Percentiles rank a stretch among this genome's conserved stretches.
Evolutionary conservation across 2,888 invertebrate species (phyloP).

Genomic region (Lasioglossum pauxillum): DNA sequence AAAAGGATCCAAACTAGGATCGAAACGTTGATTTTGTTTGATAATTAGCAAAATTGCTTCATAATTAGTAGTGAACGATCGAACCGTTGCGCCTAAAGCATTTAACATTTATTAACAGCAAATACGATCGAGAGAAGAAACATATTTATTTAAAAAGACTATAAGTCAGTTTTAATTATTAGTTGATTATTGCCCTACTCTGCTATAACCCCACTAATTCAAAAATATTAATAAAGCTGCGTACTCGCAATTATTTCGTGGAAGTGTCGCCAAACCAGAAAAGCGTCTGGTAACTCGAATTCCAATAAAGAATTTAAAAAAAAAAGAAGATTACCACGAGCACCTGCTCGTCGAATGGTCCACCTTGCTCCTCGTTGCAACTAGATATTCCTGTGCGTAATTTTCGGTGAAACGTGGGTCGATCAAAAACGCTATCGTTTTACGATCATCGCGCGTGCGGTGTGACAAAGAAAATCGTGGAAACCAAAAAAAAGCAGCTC

Average conservation of each 20-base stretch:
- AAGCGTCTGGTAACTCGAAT: not conserved
- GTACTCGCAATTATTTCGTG: not conserved
- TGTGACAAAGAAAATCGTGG: not conserved
- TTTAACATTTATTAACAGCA: too few species aligned
- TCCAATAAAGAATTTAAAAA: not conserved
- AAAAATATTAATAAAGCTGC: not conserved
- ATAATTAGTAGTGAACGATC: too few species aligned
- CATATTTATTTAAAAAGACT: too few species aligned
- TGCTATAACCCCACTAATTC: not conserved
- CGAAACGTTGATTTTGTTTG: too few species aligned
- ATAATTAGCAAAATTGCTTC: too few species aligned
- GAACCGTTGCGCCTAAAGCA: too few species aligned
- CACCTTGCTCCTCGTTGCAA: not conserved
- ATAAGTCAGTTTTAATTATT: too few species aligned
- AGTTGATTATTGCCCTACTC: too few species aligned
- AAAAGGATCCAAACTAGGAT: too few species aligned
- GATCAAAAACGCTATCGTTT: constrained; percentile 11
- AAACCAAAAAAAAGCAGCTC: not conserved
- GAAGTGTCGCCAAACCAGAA: not conserved
- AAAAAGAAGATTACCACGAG: not conserved
- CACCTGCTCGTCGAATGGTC: not conserved
- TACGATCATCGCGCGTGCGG: not conserved
- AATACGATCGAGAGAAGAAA: too few species aligned
- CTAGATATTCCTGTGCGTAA: not conserved
- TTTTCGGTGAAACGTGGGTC: not conserved